Evolutionary conservation across 2,797 vertebrate species (phyloP).

Genomic region (Sarcophilus harrisii): DNA sequence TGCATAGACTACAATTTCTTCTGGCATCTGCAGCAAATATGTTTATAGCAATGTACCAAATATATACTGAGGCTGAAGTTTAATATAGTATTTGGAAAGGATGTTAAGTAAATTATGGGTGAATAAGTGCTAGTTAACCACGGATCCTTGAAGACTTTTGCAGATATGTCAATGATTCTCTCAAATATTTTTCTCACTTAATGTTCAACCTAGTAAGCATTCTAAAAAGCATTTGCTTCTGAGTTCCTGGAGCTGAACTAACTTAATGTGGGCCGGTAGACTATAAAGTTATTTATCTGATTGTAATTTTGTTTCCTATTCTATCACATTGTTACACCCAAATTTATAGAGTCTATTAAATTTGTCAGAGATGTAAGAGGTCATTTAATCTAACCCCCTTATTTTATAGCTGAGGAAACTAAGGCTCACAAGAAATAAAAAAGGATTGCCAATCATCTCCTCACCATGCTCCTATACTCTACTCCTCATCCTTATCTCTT

Average conservation of each 20-base stretch:
- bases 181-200: constrained; percentile 27
- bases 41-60: constrained; percentile 9
- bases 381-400: not conserved
- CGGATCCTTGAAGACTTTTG: constrained; percentile 27
- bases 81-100: constrained; percentile 35
- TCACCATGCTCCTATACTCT: not conserved
- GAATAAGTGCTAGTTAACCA: not conserved
- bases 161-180: not conserved
- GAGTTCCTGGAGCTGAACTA: not conserved
- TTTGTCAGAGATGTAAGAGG: not conserved
- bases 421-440: constrained; percentile 1
- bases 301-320: not conserved
- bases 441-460: not conserved
- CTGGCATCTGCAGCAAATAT: not conserved
- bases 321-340: not conserved
- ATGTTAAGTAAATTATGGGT: constrained; percentile 41
- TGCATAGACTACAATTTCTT: not conserved
- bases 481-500: not conserved
- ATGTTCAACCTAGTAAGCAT: not conserved
- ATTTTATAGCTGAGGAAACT: not conserved
- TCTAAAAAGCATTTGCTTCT: not conserved
- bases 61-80: not conserved
- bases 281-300: not conserved
- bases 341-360: constrained; percentile 6
- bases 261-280: not conserved